Percentiles rank a stretch among this genome's conserved stretches.
These are phyloP conservation scores for Sebastes steindachneri DNA, from an alignment of 2,797 vertebrate genomes.

Conservation along the genomic window DNA sequence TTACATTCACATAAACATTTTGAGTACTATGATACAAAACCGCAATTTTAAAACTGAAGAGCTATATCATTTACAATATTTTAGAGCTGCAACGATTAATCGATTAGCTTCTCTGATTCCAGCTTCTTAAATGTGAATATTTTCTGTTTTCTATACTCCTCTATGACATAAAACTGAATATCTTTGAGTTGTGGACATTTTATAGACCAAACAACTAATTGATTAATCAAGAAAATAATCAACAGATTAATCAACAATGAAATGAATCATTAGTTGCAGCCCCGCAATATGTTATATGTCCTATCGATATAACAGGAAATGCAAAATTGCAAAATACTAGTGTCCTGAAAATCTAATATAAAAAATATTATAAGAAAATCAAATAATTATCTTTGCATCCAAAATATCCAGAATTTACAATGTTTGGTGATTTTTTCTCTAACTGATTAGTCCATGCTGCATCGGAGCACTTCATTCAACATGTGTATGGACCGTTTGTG, in stretches of 20 bases:
- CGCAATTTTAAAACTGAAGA: neutral
- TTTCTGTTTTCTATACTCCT: no score
- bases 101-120: no score
- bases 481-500: conserved; percentile 43
- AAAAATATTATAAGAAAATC: neutral
- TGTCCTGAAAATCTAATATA: neutral
- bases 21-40: neutral
- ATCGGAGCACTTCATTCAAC: neutral
- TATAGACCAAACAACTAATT: no score
- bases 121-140: no score
- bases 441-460: neutral
- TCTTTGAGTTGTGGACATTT: no score
- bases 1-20: neutral
- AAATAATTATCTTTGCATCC: neutral
- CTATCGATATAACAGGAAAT: neutral
- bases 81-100: no score
- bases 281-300: neutral
- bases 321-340: neutral
- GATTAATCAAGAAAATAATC: no score
- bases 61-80: neutral
- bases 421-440: neutral
- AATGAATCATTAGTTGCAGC: no score
- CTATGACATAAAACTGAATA: no score
- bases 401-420: neutral
- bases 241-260: fast-evolving